Conservation (phyloP, 2,113 vertebrate genomes). For the Halichoerus grypus region DNA sequence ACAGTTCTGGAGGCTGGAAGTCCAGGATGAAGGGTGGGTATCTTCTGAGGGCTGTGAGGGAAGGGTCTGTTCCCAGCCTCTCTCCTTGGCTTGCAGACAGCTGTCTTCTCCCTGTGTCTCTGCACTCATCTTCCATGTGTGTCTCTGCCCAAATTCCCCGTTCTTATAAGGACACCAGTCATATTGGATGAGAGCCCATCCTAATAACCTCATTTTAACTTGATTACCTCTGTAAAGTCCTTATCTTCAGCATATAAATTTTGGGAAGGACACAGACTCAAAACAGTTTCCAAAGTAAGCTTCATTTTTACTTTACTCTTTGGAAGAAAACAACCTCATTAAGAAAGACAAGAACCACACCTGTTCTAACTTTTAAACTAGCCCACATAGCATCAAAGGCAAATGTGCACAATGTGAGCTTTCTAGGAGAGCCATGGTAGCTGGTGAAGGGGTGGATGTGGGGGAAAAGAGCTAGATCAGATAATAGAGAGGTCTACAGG, state of each 20-base stretch:
- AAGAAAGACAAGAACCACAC: background rate
- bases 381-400: background rate
- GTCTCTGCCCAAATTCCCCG: background rate
- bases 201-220: background rate
- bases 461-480: background rate
- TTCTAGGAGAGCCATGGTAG: background rate
- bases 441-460: background rate
- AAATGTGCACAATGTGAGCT: background rate
- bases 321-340: slow-evolving; percentile 38
- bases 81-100: background rate
- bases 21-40: background rate
- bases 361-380: background rate
- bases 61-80: background rate
- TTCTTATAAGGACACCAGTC: background rate
- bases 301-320: slow-evolving; percentile 19
- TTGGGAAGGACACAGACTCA: background rate
- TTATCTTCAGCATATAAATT: background rate
- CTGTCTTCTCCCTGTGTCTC: background rate
- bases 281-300: background rate
- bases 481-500: background rate
- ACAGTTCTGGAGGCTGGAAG: background rate
- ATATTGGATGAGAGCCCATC: background rate
- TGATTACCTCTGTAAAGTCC: background rate
- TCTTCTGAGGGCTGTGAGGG: background rate
- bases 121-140: background rate